Evolutionary conservation across 2,888 invertebrate species (phyloP), one percentile per base, ranked within the genome.

Genomic region (Drosophila rellima): DNA sequence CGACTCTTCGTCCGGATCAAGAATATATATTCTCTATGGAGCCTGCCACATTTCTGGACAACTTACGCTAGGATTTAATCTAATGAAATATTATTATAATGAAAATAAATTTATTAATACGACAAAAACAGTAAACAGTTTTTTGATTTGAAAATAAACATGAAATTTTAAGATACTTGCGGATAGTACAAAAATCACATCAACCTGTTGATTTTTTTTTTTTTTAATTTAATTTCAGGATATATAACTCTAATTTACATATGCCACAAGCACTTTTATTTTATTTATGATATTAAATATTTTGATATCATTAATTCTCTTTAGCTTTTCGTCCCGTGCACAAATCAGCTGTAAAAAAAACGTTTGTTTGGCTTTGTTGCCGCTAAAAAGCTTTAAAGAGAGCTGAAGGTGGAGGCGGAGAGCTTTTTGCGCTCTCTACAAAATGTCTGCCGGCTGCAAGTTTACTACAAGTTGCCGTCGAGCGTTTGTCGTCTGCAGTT

Each of bases 361-460:
- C 17, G 18, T 65, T 54, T 57, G 48, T 45, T 70, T 67, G 57
- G 42, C 11, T 60, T 45, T 51, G 44, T 47, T 57, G 31, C 40
- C 48, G 33, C 18, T 8, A 3, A 52, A 60, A 65, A 82, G 80
- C 82, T 81, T 50, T 39, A 3, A 6, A 1, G 7, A 6, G 26
- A 17, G 31, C 4, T 1, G 11, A 20, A 11, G 13, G 17, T 17
- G 63, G 20, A 50, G 62, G 50, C 17, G 44, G 56, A 72, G 74
- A 72, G 74, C 78, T 74, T 69, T 66, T 42, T 17, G 40, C 17
- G 35, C 33, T 15, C 45, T 54, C 61, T 65, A 65, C 74, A 83
- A 75, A 75, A 83, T 83, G 74, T 67, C 78, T 26, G 50, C 64
- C 54, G 31, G 51, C 45, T 5, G 15, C 61, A 13, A 56, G 6